These are phyloP conservation scores for Enhydra lutris DNA, from an alignment of 2,113 vertebrate genomes.

Conservation along the genomic window DNA sequence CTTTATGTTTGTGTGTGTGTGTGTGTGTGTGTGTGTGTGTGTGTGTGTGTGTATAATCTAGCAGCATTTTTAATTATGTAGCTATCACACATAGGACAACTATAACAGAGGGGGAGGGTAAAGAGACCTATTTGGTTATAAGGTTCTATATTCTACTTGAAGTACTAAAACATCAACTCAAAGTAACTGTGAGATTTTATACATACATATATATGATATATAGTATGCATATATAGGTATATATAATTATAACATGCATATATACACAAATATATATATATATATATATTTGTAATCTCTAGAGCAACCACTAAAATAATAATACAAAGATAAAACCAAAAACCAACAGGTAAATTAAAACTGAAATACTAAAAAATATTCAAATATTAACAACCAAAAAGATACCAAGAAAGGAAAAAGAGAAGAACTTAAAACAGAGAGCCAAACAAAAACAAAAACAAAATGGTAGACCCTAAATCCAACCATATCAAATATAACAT, in stretches of 20 bases:
- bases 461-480: neutral
- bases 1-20: neutral
- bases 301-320: neutral
- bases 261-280: neutral
- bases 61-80: neutral
- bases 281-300: neutral
- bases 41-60: neutral
- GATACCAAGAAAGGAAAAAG: neutral
- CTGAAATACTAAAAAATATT: neutral
- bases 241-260: neutral
- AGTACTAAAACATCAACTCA: neutral
- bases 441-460: neutral
- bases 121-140: neutral
- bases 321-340: neutral
- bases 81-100: neutral
- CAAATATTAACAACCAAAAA: neutral
- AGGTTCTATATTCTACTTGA: neutral
- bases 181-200: neutral
- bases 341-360: neutral
- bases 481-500: neutral
- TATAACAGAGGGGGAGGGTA: neutral
- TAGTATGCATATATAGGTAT: neutral
- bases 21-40: too few relatives aligned
- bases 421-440: neutral
- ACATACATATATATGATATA: neutral